These are phyloP conservation scores for Leptinotarsa rubiginosa DNA, from an alignment of 2,888 invertebrate species.

Conservation along the genomic window DNA sequence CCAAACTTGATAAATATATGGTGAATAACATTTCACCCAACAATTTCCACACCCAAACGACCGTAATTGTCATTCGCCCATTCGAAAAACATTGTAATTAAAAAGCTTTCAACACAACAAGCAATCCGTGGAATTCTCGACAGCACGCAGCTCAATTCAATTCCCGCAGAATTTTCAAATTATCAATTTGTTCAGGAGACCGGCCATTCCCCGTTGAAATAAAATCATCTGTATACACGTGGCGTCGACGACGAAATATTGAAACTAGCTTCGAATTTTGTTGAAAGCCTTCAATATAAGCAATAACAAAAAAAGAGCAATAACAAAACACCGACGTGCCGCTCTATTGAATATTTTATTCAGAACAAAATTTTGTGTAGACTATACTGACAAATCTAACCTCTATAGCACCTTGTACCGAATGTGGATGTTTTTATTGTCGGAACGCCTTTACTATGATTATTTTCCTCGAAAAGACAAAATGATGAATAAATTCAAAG, in stretches of 20 bases:
- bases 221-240: neutral
- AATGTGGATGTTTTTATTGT: too few relatives aligned
- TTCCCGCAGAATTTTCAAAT: neutral
- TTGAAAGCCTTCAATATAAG: slow-evolving; percentile 5
- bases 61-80: neutral
- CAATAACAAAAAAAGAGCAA: neutral
- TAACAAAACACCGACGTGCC: neutral
- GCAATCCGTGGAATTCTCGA: neutral
- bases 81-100: neutral
- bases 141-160: neutral
- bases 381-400: too few relatives aligned
- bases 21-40: neutral
- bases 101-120: neutral
- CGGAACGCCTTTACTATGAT: too few relatives aligned
- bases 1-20: neutral
- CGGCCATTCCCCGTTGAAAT: neutral
- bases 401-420: too few relatives aligned
- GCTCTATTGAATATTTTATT: neutral
- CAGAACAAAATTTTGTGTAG: too few relatives aligned
- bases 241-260: neutral
- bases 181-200: neutral
- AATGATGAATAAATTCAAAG: too few relatives aligned
- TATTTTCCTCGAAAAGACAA: too few relatives aligned
- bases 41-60: neutral
- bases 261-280: neutral